Evolutionary conservation across 2,113 vertebrate species (phyloP).

Genomic region (Brachyhypopomus gauderio): DNA sequence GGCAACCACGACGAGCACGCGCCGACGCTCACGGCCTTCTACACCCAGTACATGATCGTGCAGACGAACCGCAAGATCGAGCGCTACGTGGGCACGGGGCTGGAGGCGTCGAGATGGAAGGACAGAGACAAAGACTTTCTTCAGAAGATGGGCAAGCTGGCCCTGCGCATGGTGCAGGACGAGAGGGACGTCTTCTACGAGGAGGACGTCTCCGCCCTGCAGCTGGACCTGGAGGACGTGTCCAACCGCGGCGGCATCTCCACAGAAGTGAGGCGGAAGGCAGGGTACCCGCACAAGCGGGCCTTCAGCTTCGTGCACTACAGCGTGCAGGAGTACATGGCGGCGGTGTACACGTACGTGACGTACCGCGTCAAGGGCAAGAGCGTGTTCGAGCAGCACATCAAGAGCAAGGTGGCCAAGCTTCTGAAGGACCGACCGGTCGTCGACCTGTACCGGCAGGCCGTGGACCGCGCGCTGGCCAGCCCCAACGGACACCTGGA

Average conservation of each 20-base stretch:
- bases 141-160: conserved; percentile 63
- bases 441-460: conserved; percentile 59
- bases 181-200: conserved; percentile 59
- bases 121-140: conserved; percentile 44
- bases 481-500: conserved; percentile 61
- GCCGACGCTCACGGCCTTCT: conserved; percentile 65
- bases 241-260: conserved; percentile 61
- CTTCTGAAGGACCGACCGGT: conserved; percentile 29
- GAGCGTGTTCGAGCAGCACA: conserved; percentile 46
- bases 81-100: conserved; percentile 58
- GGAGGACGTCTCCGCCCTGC: conserved; percentile 51
- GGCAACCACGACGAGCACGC: conserved; percentile 21
- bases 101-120: conserved; percentile 60
- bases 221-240: conserved; percentile 58
- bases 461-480: conserved; percentile 40
- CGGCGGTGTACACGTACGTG: conserved; percentile 68
- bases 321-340: conserved; percentile 72
- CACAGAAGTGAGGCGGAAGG: conserved; percentile 58
- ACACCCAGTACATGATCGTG: conserved; percentile 62
- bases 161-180: conserved; percentile 62
- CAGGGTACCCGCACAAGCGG: background rate
- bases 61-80: conserved; percentile 69
- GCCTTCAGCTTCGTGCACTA: conserved; percentile 66
- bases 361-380: conserved; percentile 58
- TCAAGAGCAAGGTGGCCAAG: background rate